Base-by-base conservation (phyloP, 2,888 invertebrate species). In the Sipha maydis region DNA sequence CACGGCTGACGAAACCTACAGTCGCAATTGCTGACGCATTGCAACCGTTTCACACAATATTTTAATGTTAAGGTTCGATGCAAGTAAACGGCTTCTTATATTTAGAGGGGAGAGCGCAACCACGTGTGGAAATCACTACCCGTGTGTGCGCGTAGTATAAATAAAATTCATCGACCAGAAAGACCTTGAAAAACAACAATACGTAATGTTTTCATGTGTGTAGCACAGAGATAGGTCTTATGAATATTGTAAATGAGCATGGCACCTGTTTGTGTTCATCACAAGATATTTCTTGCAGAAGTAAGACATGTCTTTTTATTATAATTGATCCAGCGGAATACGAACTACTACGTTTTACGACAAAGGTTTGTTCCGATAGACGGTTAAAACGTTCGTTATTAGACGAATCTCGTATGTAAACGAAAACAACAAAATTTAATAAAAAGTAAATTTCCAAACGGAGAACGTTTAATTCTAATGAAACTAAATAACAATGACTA, bases 1-100 rank as follows among this genome's bases (percentile, higher is more conserved):
- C 54, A 78, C 78, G 78, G 28, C 41, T 48, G 78, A 28, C 54
- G 28, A 38, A 31, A 76, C 38, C 38, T 25, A 4, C 34, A 38
- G 76, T 76, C 77, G 48, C 14, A 38, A 38, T 48, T 69, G 69
- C 28, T 69, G 61, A 69, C 28, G 28, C 69, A 69, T 69, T 28
- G 25, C 61, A 61, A 61, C 61, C 71, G 28, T 28, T 71, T 28
- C 31, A 71, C 71, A 71, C 71, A 14, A 11, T 17, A 17, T 71
- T 28, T 71, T 4, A 48, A 14, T 14, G 78, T 78, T 54, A 78
- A 78, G 78, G 78, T 78, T 54, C 78, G 78, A 7, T 54, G 78
- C 78, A 25, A 41, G n/a, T 54, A 54, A 78, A 78, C 54, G 41
- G 28, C 78, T 3, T 17, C 21, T n/a, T 14, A 17, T 19, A 28